Base-by-base conservation (phyloP, 2,797 vertebrate species). In the Gallirallus australis region DNA sequence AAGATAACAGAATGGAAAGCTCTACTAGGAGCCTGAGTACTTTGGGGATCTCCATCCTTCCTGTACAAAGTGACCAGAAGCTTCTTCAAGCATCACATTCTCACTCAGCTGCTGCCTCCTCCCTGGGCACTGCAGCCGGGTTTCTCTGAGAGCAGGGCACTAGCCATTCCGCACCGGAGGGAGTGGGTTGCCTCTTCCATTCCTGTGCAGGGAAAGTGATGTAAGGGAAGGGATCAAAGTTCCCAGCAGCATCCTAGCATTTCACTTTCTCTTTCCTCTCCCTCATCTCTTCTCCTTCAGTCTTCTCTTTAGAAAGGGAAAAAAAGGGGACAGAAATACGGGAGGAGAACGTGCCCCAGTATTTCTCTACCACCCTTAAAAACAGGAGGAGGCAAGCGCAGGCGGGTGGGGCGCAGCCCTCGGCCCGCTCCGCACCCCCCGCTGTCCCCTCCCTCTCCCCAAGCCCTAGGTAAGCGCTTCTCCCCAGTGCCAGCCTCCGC, bases 31-130 rank as follows among this genome's bases (percentile, higher is more conserved):
- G 57, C 75, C 76, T 7, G 4, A 94, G 50, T 14, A 79, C 77
- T 92, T 64, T 78, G 45, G 31, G 64, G 47, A 93, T 48, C 76
- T 72, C 94, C 97, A 97, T 98, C 94, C 53, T 81, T 91, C 35
- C 30, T 39, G 60, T 47, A 18, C 33, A 6, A 79, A 82, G 76
- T 1, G 16, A 33, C 52, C 48, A 96, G 85, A 56, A 63, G 90
- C 54, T 71, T 66, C 79, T 81, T 84, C 94, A 77, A 60, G 82
- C 78, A 80, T 95, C 73, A 88, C 94, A 39, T 76, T 60, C 39
- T 60, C 27, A 2, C 47, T 31, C 56, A 31, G 50, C 75, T 30
- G 80, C 63, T 73, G 59, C 56, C 87, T 71, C 53, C 80, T 42
- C 75, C 33, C 64, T 12, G 63, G 56, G 65, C 81, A 84, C 65